Evolutionary conservation across 2,797 vertebrate genomes (phyloP).

Genomic region (Aplochiton taeniatus): DNA sequence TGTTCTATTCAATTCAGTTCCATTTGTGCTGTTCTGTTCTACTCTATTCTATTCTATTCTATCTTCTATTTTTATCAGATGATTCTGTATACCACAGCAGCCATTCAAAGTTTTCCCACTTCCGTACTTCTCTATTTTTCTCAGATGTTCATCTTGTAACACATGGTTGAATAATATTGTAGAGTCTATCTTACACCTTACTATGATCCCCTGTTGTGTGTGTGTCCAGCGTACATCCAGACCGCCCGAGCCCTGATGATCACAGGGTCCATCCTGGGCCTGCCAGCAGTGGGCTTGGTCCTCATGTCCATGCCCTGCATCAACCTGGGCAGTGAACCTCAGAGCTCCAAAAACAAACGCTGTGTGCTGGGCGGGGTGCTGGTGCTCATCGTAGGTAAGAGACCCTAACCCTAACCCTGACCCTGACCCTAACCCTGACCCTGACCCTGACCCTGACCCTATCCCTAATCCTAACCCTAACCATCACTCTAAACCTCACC

Average conservation of each 20-base stretch:
- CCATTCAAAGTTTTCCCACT: background rate
- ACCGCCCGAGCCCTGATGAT: constrained; percentile 94
- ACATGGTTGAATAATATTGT: too few relatives aligned
- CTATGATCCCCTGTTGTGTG: background rate
- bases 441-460: too few relatives aligned
- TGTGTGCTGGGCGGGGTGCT: constrained; percentile 87
- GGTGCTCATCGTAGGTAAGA: constrained; percentile 88
- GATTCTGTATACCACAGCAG: background rate
- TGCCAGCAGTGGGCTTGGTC: constrained; percentile 85
- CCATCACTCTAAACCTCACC: too few relatives aligned
- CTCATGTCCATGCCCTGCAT: constrained; percentile 92
- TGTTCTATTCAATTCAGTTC: too few relatives aligned
- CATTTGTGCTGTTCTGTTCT: too few relatives aligned
- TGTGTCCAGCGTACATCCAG: constrained; percentile 87
- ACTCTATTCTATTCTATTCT: constrained; percentile 1
- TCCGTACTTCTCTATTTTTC: background rate
- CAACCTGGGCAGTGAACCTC: constrained; percentile 84
- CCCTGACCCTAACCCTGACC: too few relatives aligned
- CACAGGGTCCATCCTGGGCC: constrained; percentile 85
- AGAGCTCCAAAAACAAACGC: constrained; percentile 87
- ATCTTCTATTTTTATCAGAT: background rate
- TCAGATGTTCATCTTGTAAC: background rate
- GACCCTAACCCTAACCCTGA: background rate
- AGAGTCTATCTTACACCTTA: background rate
- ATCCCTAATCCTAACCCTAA: too few relatives aligned